Base-by-base conservation (phyloP, 2,113 vertebrate genomes). In the Eurystomus gularis region DNA sequence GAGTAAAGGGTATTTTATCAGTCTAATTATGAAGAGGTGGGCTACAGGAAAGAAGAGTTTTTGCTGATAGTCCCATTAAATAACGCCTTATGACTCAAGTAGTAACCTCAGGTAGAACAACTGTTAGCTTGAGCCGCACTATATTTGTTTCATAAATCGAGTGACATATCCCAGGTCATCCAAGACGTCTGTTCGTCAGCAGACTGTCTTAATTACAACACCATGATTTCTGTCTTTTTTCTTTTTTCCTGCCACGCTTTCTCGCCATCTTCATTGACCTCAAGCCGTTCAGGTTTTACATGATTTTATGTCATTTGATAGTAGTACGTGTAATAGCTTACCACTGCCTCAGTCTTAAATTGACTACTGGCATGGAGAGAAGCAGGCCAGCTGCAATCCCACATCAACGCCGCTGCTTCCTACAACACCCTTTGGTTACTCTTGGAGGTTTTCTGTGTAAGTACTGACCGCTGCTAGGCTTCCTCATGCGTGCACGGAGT, bases 371-470 rank as follows among this genome's bases (percentile, higher is more conserved):
- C 33, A 13, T 16, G 86, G 71, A 71, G 78, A 81, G 78, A 68
- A 60, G n/a, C n/a, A 44, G 90, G 44, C 20, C 79, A 70, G 8
- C 55, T 46, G 46, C 40, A 52, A 21, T 48, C 37, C 55, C 3
- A 1, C 37, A 10, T 28, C 73, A 46, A 11, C 7, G 1, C 20
- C 82, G 35, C 48, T 5, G 0, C 12, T 55, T 92, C 17, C 57
- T 26, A 8, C 62, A n/a, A 17, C 5, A 1, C 19, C 57, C 33
- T n/a, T n/a, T 19, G 57, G 8, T 71, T 68, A 35, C 21, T 64
- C 65, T 78, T 18, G 66, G 61, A 75, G 61, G 35, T 33, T 86
- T 78, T 60, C 44, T 31, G 39, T 93, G 93, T 61, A 88, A 93
- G 60, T 82, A 78, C 60, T 13, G 39, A n/a, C 49, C 2, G 0